Percentiles rank a stretch among this genome's conserved stretches.
These are phyloP conservation scores for Crepidodera aurea DNA, from an alignment of 2,888 invertebrate species.

Conservation along the genomic window DNA sequence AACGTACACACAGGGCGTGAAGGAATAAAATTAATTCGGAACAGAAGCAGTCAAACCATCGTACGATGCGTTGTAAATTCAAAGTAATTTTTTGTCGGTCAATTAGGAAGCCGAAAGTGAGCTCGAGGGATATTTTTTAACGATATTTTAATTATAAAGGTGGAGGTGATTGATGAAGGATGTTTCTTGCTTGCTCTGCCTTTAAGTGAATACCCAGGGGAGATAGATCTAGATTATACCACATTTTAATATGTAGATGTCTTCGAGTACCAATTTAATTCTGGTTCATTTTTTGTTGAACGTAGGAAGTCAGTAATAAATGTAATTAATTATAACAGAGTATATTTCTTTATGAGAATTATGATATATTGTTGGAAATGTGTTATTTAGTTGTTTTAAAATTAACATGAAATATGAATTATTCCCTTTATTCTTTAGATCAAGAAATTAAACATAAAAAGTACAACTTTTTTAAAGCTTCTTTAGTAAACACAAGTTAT, in stretches of 20 bases:
- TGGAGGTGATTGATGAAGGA: conserved; percentile 26
- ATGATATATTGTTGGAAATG: background rate
- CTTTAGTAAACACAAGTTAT: too few relatives aligned
- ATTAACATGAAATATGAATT: background rate
- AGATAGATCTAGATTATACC: conserved; percentile 24
- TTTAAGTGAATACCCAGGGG: conserved; percentile 23
- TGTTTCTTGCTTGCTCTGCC: conserved; percentile 10
- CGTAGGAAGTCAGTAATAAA: conserved; percentile 21
- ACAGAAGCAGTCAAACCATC: background rate
- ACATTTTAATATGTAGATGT: conserved; percentile 24
- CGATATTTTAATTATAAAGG: conserved; percentile 29
- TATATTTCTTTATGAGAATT: conserved; percentile 2
- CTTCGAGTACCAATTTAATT: conserved; percentile 24
- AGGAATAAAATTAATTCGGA: background rate
- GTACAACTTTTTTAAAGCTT: too few relatives aligned
- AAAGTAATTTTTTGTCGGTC: conserved; percentile 18
- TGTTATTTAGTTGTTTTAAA: background rate
- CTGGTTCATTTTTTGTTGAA: conserved; percentile 16
- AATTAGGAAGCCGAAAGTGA: conserved; percentile 26
- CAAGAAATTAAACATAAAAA: too few relatives aligned
- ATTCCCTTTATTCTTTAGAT: too few relatives aligned
- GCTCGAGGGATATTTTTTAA: conserved; percentile 19
- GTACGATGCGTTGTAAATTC: background rate
- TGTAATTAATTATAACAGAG: conserved; percentile 10
- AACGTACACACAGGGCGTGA: background rate